Percentiles rank a stretch among this genome's conserved stretches.
These are phyloP conservation scores for Potamilus streckersoni DNA, from an alignment of 1,140 invertebrate species.

Conservation along the genomic window DNA sequence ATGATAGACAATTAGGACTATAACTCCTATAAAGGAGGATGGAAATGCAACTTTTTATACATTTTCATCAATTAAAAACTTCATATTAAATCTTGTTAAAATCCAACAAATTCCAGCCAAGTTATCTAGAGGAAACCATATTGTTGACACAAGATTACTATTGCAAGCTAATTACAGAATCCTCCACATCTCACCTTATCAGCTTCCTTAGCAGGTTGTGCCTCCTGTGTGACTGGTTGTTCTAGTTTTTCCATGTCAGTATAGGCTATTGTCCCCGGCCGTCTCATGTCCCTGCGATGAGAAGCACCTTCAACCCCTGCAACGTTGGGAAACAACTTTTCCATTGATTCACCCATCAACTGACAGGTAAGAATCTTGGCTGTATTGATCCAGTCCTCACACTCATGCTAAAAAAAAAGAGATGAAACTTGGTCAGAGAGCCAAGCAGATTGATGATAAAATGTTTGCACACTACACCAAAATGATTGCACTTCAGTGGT, in stretches of 20 bases:
- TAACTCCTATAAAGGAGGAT: neutral
- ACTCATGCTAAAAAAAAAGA: conserved; percentile 49
- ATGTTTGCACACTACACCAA: no score
- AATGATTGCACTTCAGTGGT: neutral
- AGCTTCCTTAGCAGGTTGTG: neutral
- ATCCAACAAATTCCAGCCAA: no score
- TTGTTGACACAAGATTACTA: neutral
- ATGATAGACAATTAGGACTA: neutral
- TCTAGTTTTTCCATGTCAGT: conserved; percentile 45
- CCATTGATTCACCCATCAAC: conserved; percentile 46
- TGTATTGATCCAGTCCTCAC: conserved; percentile 61
- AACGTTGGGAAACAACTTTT: conserved; percentile 42
- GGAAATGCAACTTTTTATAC: neutral
- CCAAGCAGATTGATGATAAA: neutral
- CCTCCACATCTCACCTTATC: neutral
- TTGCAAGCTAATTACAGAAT: neutral
- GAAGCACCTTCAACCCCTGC: conserved; percentile 21
- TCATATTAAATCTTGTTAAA: no score
- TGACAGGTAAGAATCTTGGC: conserved; percentile 56
- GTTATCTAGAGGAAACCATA: no score
- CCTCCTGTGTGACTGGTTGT: conserved; percentile 15
- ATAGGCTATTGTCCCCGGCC: conserved; percentile 18
- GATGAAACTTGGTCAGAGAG: neutral
- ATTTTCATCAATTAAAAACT: neutral
- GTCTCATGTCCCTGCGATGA: conserved; percentile 11